Evolutionary conservation across 1,140 invertebrate species (phyloP).

Genomic region (Eurosta solidaginis): DNA sequence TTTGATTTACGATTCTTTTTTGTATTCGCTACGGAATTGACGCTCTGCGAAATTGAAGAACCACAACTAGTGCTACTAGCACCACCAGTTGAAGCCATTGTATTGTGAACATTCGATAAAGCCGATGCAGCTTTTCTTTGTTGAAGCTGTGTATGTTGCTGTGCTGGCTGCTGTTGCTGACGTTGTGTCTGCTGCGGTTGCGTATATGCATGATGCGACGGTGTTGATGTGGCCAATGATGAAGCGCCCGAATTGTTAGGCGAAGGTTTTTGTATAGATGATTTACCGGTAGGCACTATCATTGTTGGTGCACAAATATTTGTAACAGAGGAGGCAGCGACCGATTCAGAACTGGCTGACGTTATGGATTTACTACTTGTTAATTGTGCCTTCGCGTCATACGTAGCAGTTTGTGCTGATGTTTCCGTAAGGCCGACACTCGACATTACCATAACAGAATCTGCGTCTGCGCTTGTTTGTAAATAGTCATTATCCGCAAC

Average conservation of each 20-base stretch:
- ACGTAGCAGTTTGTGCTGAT: neutral
- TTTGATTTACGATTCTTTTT: conserved; percentile 24
- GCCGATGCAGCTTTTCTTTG: neutral
- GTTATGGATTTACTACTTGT: neutral
- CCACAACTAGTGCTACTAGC: neutral
- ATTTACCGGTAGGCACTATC: neutral
- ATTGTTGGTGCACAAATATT: neutral
- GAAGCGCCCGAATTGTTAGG: conserved; percentile 24
- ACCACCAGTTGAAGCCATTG: neutral
- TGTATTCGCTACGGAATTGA: neutral
- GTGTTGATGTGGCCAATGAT: conserved; percentile 29
- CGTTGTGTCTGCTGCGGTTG: neutral
- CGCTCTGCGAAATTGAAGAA: neutral
- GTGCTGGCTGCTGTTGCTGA: neutral
- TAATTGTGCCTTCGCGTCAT: neutral
- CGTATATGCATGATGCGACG: conserved; percentile 2
- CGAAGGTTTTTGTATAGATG: neutral
- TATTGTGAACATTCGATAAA: no score
- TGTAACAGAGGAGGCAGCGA: neutral
- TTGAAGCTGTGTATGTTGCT: no score
- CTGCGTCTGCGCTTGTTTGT: neutral
- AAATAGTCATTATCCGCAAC: neutral
- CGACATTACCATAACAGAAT: neutral
- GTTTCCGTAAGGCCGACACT: neutral
- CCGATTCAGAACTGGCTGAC: neutral